A percentile compares a stretch with the other conserved stretches of the same genome.
phyloP scores from a whole-genome alignment of 2,113 vertebrate genomes.

The Narcine bancroftii region DNA sequence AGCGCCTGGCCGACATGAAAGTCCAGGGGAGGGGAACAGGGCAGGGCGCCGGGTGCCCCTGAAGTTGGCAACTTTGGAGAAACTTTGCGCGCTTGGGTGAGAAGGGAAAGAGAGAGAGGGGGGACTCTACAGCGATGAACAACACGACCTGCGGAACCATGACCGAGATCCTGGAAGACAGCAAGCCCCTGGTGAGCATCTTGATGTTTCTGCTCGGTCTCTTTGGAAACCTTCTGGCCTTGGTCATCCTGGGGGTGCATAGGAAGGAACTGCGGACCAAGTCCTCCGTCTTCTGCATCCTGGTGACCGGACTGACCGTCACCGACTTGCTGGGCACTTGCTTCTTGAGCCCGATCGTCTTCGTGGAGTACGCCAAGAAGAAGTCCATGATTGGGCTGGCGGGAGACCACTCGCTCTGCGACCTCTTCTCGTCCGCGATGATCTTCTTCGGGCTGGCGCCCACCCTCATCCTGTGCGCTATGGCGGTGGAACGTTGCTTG shows the following conservation, averaged over 20 bases:
- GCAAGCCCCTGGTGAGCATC: conserved; percentile 59
- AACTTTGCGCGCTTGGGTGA: not conserved
- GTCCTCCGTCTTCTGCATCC: conserved; percentile 71
- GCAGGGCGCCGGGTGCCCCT: not conserved
- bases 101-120: not conserved
- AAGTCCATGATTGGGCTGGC: conserved; percentile 55
- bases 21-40: not conserved
- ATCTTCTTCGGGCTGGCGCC: conserved; percentile 77
- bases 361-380: conserved; percentile 66
- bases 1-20: not conserved
- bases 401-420: conserved; percentile 52
- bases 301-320: conserved; percentile 74
- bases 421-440: conserved; percentile 71
- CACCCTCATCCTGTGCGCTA: conserved; percentile 71
- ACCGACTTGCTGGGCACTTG: conserved; percentile 81
- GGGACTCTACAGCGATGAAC: not conserved
- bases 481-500: conserved; percentile 80
- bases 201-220: conserved; percentile 73
- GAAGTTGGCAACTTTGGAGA: not conserved
- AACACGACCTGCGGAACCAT: conserved; percentile 50
- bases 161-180: conserved; percentile 48
- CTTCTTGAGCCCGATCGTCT: conserved; percentile 73
- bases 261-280: conserved; percentile 58
- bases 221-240: conserved; percentile 69
- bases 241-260: conserved; percentile 70